phyloP scores from a whole-genome alignment of 2,888 invertebrate species.

The Tachina grossa region DNA sequence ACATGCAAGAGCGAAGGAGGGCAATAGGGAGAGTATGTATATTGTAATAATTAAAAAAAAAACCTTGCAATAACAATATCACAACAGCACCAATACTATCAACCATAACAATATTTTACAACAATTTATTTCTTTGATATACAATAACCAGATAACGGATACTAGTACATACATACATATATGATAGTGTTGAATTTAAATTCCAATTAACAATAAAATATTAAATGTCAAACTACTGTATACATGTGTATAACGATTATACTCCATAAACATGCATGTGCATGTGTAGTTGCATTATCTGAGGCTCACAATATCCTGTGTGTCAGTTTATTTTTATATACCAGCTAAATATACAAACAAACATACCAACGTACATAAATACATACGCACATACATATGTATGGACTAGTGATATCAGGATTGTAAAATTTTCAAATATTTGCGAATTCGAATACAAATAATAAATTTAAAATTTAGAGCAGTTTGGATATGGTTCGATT shows the following conservation, averaged over 20 bases:
- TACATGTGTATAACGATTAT: not conserved
- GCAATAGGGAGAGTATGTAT: not conserved
- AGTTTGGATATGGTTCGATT: too few species aligned
- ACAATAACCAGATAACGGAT: conserved; percentile 17
- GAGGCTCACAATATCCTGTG: not conserved
- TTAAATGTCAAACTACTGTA: conserved; percentile 57
- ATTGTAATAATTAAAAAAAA: conserved; percentile 29
- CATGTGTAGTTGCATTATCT: too few species aligned
- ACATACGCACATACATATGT: too few species aligned
- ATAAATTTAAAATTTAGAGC: too few species aligned
- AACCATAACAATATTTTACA: conserved; percentile 41
- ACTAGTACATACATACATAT: not conserved
- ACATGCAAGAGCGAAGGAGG: too few species aligned
- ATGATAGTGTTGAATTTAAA: conserved; percentile 54
- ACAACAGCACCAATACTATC: conserved; percentile 20
- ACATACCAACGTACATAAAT: too few species aligned
- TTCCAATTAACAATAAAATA: conserved; percentile 64
- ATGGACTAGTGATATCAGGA: too few species aligned
- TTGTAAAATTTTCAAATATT: too few species aligned
- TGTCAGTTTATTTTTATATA: conserved; percentile 11
- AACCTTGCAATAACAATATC: conserved; percentile 20
- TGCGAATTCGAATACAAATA: too few species aligned
- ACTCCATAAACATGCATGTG: too few species aligned
- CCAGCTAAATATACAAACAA: not conserved
- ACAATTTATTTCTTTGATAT: conserved; percentile 43